Evolutionary conservation across 2,113 vertebrate species (phyloP).

Genomic region (Mus pahari): DNA sequence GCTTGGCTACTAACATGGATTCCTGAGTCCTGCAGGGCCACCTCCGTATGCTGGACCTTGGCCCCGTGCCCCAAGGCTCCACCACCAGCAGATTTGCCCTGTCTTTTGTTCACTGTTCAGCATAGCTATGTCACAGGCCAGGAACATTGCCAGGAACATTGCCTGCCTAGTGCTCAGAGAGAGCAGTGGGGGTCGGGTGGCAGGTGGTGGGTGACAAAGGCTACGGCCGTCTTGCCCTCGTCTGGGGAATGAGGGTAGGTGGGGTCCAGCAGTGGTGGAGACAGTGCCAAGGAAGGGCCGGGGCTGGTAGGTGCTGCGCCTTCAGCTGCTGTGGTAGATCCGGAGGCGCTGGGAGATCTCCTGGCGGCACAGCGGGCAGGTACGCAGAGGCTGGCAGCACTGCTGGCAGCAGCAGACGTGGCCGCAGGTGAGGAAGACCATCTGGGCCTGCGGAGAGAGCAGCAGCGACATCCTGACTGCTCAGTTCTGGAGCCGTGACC

Average conservation of each 20-base stretch:
- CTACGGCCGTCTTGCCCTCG: background rate
- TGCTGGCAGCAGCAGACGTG: conserved; percentile 95
- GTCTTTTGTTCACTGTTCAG: background rate
- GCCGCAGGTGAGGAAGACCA: conserved; percentile 95
- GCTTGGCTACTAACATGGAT: background rate
- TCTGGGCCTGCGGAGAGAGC: conserved; percentile 88
- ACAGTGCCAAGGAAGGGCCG: background rate
- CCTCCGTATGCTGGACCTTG: background rate
- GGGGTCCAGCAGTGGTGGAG: background rate
- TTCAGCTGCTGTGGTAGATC: conserved; percentile 89
- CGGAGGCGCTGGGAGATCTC: conserved; percentile 90
- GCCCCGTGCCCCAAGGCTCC: rapidly evolving
- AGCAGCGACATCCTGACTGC: rapidly evolving
- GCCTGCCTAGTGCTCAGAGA: background rate
- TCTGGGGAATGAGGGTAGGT: background rate
- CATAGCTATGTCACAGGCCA: rapidly evolving
- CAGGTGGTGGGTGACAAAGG: background rate
- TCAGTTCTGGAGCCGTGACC: background rate
- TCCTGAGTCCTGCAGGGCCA: background rate
- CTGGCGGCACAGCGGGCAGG: conserved; percentile 94
- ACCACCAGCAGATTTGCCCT: background rate
- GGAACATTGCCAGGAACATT: background rate
- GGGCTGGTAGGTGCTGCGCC: rapidly evolving
- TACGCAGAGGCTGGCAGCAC: conserved; percentile 90
- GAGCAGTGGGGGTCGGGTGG: background rate